A percentile compares a stretch with the other conserved stretches of the same genome.
phyloP scores from a whole-genome alignment of 1,140 invertebrate genomes.

The Leptinotarsa lineolata region DNA sequence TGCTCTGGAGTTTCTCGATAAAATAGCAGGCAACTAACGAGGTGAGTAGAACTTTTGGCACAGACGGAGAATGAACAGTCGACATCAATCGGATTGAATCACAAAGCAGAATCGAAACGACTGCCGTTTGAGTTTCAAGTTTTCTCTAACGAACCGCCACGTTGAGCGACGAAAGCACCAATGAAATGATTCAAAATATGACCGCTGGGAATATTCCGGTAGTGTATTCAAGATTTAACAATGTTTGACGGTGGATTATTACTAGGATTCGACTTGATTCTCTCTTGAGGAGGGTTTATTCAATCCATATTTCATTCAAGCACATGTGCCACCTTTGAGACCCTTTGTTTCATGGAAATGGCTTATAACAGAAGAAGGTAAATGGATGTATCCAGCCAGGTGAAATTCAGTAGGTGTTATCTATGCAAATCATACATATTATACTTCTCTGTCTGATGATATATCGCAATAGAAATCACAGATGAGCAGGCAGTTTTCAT shows the following conservation, averaged over 20 bases:
- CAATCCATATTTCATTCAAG: background rate
- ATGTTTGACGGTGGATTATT: background rate
- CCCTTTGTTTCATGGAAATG: too few relatives aligned
- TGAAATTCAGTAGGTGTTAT: too few relatives aligned
- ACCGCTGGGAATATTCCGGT: background rate
- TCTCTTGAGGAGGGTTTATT: background rate
- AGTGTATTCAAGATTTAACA: slow-evolving; percentile 3
- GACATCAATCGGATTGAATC: slow-evolving; percentile 19
- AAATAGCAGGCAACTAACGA: slow-evolving; percentile 12
- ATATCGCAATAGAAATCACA: too few relatives aligned
- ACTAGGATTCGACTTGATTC: background rate
- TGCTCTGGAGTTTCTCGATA: background rate
- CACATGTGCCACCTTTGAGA: too few relatives aligned
- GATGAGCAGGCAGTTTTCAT: too few relatives aligned
- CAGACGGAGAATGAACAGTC: background rate
- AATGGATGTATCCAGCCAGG: too few relatives aligned
- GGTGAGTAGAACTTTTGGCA: slow-evolving; percentile 16
- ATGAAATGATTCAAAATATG: background rate
- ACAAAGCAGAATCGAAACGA: slow-evolving; percentile 22
- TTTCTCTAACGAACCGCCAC: slow-evolving; percentile 6
- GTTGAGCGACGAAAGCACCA: background rate
- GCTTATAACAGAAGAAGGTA: too few relatives aligned
- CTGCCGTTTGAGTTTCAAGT: background rate
- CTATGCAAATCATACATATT: too few relatives aligned
- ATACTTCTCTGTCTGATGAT: too few relatives aligned